Evolutionary conservation across 1,140 invertebrate genomes (phyloP).

Genomic region (Panagrolaimus sp.): DNA sequence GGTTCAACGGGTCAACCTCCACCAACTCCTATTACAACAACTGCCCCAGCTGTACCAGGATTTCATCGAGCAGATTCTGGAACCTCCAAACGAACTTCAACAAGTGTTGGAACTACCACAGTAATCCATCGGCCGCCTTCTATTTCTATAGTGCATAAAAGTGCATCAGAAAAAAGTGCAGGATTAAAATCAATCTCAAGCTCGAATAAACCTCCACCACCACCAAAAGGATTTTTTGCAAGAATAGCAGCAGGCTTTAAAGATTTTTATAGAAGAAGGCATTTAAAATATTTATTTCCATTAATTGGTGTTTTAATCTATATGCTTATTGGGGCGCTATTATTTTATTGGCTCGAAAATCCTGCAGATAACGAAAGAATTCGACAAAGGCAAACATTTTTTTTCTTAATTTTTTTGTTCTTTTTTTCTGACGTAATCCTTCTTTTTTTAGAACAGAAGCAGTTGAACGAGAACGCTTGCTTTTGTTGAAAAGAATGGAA

Average conservation of each 20-base stretch:
- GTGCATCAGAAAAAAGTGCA: slow-evolving; percentile 12
- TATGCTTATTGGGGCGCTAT: slow-evolving; percentile 52
- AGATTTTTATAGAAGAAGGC: slow-evolving; percentile 33
- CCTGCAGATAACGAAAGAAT: slow-evolving; percentile 36
- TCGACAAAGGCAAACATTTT: slow-evolving; percentile 18
- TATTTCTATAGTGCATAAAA: neutral
- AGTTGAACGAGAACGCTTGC: slow-evolving; percentile 29
- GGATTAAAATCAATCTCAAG: neutral
- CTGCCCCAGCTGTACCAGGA: neutral
- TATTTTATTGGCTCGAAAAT: slow-evolving; percentile 49
- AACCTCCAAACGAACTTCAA: neutral
- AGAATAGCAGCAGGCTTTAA: slow-evolving; percentile 16
- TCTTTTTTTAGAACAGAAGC: slow-evolving; percentile 24
- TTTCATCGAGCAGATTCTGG: slow-evolving; percentile 10
- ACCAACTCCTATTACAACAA: no score
- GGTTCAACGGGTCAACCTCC: no score
- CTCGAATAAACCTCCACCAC: neutral
- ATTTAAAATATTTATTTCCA: slow-evolving; percentile 44
- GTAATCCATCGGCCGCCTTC: neutral
- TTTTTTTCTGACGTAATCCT: slow-evolving; percentile 13
- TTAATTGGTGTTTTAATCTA: slow-evolving; percentile 50
- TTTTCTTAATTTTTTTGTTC: slow-evolving; percentile 8
- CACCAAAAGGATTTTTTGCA: neutral
- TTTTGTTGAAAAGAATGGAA: slow-evolving; percentile 48
- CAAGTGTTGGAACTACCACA: neutral